phyloP scores from a whole-genome alignment of 2,113 vertebrate genomes.

The Pachypanchax playfairii region DNA sequence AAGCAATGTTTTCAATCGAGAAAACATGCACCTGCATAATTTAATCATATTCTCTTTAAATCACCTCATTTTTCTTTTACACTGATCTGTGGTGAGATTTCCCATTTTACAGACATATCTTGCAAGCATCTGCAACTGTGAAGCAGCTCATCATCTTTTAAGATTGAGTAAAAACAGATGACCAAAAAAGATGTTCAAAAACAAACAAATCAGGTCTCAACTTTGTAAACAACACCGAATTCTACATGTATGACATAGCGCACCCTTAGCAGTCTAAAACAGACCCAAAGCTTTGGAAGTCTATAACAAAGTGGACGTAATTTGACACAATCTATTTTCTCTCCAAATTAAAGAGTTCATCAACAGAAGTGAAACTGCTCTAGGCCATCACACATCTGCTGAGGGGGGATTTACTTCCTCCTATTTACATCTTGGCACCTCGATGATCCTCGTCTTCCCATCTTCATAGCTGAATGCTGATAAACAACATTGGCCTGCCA shows the following conservation, averaged over 20 bases:
- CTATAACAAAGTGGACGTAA: conserved; percentile 16
- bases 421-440: conserved; percentile 73
- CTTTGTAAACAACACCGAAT: neutral
- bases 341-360: conserved; percentile 55
- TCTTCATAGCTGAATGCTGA: conserved; percentile 58
- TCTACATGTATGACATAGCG: neutral
- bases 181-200: neutral
- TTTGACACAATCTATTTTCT: conserved; percentile 27
- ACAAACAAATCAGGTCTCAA: neutral
- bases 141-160: neutral
- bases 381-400: conserved; percentile 65
- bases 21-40: neutral
- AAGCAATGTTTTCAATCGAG: neutral
- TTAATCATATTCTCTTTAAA: neutral
- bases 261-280: neutral
- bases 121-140: neutral
- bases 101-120: neutral
- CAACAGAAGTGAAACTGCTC: conserved; percentile 37
- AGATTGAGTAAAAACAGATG: neutral
- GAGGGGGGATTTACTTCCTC: conserved; percentile 61
- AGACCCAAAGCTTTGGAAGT: neutral
- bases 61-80: neutral
- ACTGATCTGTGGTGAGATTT: neutral
- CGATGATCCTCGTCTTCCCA: conserved; percentile 39
- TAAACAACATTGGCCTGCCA: conserved; percentile 72